Base-by-base conservation (phyloP, 2,888 invertebrate genomes). In the Steinernema scapterisci region DNA sequence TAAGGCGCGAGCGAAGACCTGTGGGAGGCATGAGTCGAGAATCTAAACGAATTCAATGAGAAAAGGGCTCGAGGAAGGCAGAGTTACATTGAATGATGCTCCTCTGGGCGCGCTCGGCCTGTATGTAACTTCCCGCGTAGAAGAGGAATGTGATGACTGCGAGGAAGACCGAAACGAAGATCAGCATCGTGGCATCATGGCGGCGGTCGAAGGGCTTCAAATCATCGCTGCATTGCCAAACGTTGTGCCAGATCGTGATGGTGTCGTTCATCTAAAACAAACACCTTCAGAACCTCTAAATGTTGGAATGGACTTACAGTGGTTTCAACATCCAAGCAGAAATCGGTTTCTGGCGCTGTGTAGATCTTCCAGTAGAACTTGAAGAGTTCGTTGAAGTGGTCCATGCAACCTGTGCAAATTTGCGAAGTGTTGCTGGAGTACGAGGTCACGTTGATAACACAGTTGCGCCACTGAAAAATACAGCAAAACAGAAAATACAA, bases 301-400 rank as follows among this genome's bases (percentile, higher is more conserved):
- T 16, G 3, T 48, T 5, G 48, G 11, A n/a, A 54, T n/a, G n/a
- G n/a, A 44, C 74, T 72, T 21, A 82, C 82, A 70, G 83, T 82
- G 0, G 85, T 83, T 71, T 86, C 85, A n/a, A 86, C 86, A 70
- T 86, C 86, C 0, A 86, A 78, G 76, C 86, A 86, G 46, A 86
- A 86, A 70, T 87, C 83, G 1, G 79, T 77, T 43, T 46, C 63
- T 0, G 86, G 86, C 13, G 80, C 81, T 44, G 82, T 79, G 74
- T 86, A 87, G 54, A 87, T 83, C 46, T 83, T 79, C 86, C 86
- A 86, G 74, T 87, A 86, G 74, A 75, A 86, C 2, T 72, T 76
- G 78, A 84, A 84, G 7, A 86, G 77, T 13, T 76, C 72, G 54
- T 85, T 79, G 76, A 82, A 86, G 21, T 48, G 13, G 7, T 73